These are phyloP conservation scores for Paradisaea rubra DNA, from an alignment of 2,113 vertebrate genomes.

Conservation along the genomic window DNA sequence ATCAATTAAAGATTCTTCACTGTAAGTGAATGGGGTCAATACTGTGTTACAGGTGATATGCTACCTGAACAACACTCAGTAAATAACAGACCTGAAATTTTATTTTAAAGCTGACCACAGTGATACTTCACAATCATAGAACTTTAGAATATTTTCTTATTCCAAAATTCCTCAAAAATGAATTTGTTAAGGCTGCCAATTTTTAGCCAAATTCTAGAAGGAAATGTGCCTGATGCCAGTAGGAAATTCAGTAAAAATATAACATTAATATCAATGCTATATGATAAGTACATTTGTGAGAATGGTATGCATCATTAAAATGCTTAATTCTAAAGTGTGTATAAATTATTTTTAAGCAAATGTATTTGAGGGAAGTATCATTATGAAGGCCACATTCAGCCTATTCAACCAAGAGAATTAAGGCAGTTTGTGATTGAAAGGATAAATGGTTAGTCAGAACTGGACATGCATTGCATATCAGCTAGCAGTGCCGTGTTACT, in stretches of 20 bases:
- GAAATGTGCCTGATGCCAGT: not conserved
- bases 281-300: not conserved
- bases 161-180: not conserved
- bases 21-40: not conserved
- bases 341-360: not conserved
- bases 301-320: not conserved
- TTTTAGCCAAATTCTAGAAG: not conserved
- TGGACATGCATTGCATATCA: not conserved
- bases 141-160: not conserved
- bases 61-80: not conserved
- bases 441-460: not conserved
- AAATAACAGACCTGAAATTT: not conserved
- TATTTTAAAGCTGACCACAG: not conserved
- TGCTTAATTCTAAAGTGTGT: not conserved
- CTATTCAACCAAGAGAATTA: not conserved
- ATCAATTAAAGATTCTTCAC: not conserved
- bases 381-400: not conserved
- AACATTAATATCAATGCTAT: not conserved
- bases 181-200: not conserved
- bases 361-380: not conserved
- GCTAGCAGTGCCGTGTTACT: not conserved
- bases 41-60: not conserved
- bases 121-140: not conserved
- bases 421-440: not conserved
- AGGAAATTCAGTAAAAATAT: not conserved